Percentiles rank a stretch among this genome's conserved stretches.
Conservation (phyloP, 2,113 vertebrate species). For the Oncorhynchus keta region DNA sequence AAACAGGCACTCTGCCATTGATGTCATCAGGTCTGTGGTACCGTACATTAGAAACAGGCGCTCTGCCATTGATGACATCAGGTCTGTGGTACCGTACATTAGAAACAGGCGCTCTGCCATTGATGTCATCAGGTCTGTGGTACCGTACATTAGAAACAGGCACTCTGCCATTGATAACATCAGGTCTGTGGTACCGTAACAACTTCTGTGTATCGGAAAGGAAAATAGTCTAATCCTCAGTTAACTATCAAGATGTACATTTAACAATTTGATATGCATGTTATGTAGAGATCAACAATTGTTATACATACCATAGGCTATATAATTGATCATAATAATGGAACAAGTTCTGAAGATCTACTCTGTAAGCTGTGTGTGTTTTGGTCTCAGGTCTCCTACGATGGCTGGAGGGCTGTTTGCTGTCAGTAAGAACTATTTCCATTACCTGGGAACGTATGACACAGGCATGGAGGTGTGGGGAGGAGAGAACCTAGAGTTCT, state of each 20-base stretch:
- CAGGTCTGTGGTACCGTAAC: no score
- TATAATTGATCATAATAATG: no score
- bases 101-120: no score
- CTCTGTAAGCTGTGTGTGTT: not conserved
- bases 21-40: no score
- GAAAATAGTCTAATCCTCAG: not conserved
- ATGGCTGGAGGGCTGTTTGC: constrained; percentile 99
- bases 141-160: no score
- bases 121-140: no score
- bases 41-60: constrained; percentile 65
- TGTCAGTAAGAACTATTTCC: constrained; percentile 91
- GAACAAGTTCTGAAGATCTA: not conserved
- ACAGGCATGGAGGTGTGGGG: constrained; percentile 99
- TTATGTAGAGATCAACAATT: no score
- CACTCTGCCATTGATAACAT: no score
- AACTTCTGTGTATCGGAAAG: no score
- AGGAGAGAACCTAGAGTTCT: constrained; percentile 98
- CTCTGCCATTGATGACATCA: constrained; percentile 87
- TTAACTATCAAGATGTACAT: not conserved
- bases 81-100: constrained; percentile 65
- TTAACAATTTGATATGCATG: no score
- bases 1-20: constrained; percentile 77
- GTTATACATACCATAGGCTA: no score
- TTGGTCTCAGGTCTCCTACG: constrained; percentile 85
- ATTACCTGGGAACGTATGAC: constrained; percentile 95